These are phyloP conservation scores for Gallinago media DNA, from an alignment of 2,113 vertebrate species.

Conservation along the genomic window DNA sequence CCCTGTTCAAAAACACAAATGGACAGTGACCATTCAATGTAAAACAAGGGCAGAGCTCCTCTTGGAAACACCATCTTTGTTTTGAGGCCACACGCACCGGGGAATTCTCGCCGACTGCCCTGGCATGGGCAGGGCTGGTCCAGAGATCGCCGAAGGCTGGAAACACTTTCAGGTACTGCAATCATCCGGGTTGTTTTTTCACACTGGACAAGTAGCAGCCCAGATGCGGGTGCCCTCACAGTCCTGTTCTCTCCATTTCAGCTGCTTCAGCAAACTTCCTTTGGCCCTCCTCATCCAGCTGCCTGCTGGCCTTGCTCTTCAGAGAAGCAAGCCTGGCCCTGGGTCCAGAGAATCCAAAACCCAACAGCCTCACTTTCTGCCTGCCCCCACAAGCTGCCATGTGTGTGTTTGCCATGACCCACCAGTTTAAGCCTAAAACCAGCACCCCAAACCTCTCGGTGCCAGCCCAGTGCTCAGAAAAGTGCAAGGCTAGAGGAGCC, in stretches of 20 bases:
- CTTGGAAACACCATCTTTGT: background rate
- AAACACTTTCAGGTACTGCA: background rate
- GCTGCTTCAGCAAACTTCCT: background rate
- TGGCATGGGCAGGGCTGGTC: background rate
- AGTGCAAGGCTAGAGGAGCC: background rate
- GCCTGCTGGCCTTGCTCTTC: accelerated
- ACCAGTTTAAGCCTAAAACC: background rate
- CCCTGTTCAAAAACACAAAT: background rate
- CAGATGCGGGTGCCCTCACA: background rate
- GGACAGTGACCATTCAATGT: background rate
- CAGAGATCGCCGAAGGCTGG: accelerated
- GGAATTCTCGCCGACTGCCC: accelerated
- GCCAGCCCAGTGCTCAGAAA: background rate
- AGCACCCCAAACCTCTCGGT: accelerated
- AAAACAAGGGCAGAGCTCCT: background rate
- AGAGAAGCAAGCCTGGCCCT: background rate
- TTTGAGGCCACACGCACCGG: accelerated
- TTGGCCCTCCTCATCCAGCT: background rate
- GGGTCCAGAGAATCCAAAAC: background rate
- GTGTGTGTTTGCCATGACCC: accelerated
- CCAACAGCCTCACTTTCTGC: background rate
- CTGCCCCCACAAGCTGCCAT: accelerated
- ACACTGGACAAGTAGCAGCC: background rate
- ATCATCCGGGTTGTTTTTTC: accelerated
- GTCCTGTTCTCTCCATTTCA: background rate